Evolutionary conservation across 2,888 invertebrate genomes (phyloP).

Genomic region (Eudiplozoon nipponicum): DNA sequence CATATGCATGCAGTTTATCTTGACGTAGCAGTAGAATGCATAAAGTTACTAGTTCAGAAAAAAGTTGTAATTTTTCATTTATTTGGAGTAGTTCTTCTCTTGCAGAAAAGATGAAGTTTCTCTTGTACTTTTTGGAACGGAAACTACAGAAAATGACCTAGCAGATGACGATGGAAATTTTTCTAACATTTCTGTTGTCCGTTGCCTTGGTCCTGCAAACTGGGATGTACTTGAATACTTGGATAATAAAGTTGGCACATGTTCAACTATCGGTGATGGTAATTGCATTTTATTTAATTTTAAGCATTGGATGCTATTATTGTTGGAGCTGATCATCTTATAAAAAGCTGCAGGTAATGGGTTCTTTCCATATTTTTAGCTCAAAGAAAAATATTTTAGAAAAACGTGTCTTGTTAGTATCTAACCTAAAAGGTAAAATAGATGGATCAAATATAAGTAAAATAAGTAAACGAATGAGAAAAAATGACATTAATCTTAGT

Average conservation of each 20-base stretch:
- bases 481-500: no score
- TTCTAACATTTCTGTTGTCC: conserved; percentile 32
- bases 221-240: conserved; percentile 34
- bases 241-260: conserved; percentile 21
- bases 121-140: conserved; percentile 36
- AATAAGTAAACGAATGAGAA: no score
- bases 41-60: no score
- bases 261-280: conserved; percentile 35
- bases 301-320: conserved; percentile 1
- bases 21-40: no score
- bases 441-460: no score
- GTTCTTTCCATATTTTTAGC: no score
- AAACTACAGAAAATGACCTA: conserved; percentile 31
- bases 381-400: no score
- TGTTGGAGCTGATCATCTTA: conserved; percentile 19
- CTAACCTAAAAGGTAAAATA: no score
- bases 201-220: conserved; percentile 31
- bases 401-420: no score
- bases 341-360: no score
- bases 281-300: conserved; percentile 15
- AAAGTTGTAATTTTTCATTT: conserved; percentile 31
- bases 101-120: conserved; percentile 37
- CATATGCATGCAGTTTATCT: no score
- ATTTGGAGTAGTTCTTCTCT: no score
- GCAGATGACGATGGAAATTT: conserved; percentile 28